Base-by-base conservation (phyloP, 2,888 invertebrate species). In the Eilema sororculum region DNA sequence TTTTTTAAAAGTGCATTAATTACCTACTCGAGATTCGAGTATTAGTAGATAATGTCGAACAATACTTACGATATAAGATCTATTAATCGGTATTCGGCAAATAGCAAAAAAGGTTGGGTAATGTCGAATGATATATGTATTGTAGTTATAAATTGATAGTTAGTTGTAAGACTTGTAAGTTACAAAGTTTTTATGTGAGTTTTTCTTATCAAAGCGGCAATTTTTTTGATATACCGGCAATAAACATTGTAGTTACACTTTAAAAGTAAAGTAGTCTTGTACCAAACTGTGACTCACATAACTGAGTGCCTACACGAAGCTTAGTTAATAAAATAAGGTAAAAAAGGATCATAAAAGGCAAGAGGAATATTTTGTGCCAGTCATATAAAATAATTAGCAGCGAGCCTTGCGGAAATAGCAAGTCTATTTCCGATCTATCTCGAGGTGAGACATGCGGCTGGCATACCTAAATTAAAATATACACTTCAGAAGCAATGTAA, bases 401-500 rank as follows among this genome's bases (percentile, higher is more conserved):
- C 20, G 20, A 52, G 9, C 0, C 20, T 52, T 52, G 52, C 52
- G 52, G 52, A 52, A 52, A 52, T n/a, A 52, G 9, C 52, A 52
- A n/a, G 52, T 52, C 52, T 52, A 52, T 52, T 56, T 37, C 65
- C 33, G 33, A 56, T 56, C 24, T 52, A 52, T 9, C 52, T 52
- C 52, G 20, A 52, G 52, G 52, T n/a, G n/a, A 52, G 52, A 41
- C 25, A 28, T 52, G 52, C 52, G n/a, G 52, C 52, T 52, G 52
- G 1, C n/a, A 52, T 52, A 52, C 9, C 20, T 61, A 67, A 24
- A 13, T 22, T 68, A 61, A 65, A 66, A 77, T 72, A 65, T 73
- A 65, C 67, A 72, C 72, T 81, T 72, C 24, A 72, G 80, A 75
- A 74, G 16, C 6, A 46, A 20, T 46, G 20, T 46, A 20, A 20